Base-by-base conservation (phyloP, 2,113 vertebrate species). In the Cacatua alba region DNA sequence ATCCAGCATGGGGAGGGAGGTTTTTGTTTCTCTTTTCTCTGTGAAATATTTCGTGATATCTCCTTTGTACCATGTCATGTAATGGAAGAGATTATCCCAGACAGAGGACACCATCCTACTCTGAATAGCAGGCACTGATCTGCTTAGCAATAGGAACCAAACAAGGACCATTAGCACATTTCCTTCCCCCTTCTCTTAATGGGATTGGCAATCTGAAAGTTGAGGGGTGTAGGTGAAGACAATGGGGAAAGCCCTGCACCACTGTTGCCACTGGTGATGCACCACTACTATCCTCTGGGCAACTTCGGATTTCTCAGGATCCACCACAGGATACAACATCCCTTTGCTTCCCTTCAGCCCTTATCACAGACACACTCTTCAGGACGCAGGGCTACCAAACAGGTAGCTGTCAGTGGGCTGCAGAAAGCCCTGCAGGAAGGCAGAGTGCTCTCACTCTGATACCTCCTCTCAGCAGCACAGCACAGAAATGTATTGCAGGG, bases 241-340 rank as follows among this genome's bases (percentile, higher is more conserved):
- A 70, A 28, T 5, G 23, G 16, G 2, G 6, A 64, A 91, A 88
- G 18, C 20, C 15, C 21, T 74, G 24, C 21, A 9, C 1, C 3
- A 55, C 19, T 62, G 46, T 13, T 25, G 21, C 19, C 13, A 16
- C 26, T 69, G 44, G 13, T 51, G 33, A 19, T 51, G 64, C 28
- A 35, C 14, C 16, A 33, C 28, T 55, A 14, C 53, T 90, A 17
- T 49, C 10, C n/a, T 86, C 62, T 48, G 49, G 16, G 17, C 24
- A 49, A 35, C 7, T 24, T 77, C 25, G 18, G n/a, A 33, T 67
- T 88, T 88, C 70, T 71, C 41, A 53, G 62, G 57, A 35, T 71
- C 20, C 20, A 57, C 31, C 23, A 31, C 0, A 0, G n/a, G 8
- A n/a, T 90, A 21, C 28, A 64, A 44, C 14, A 53, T 16, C 4